Evolutionary conservation across 2,113 vertebrate genomes (phyloP).

Genomic region (Eclectus roratus): DNA sequence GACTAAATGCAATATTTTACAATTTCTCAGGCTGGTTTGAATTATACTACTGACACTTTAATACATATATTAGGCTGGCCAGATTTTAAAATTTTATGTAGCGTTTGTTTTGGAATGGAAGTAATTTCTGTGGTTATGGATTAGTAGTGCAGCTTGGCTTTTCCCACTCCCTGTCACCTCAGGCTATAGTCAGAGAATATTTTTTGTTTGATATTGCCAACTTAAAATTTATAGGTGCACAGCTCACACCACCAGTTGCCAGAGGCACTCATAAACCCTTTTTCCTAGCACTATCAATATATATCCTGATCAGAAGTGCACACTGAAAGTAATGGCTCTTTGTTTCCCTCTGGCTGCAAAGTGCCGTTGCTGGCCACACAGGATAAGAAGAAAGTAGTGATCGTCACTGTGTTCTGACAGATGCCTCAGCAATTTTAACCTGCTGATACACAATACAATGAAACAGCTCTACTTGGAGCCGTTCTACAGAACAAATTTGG

Average conservation of each 20-base stretch:
- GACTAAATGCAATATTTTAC: neutral
- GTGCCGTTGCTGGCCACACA: neutral
- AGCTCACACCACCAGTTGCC: constrained; percentile 43
- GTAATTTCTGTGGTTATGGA: constrained; percentile 51
- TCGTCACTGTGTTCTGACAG: neutral
- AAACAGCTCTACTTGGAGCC: neutral
- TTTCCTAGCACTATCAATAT: constrained; percentile 57
- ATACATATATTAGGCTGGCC: neutral
- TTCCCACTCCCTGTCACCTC: constrained; percentile 38
- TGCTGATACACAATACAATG: neutral
- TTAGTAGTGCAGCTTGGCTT: constrained; percentile 42
- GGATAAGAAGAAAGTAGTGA: neutral
- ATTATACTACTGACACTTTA: constrained; percentile 24
- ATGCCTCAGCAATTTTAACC: constrained; percentile 20
- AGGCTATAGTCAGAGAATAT: constrained; percentile 31
- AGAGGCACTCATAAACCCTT: constrained; percentile 63
- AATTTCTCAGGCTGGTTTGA: constrained; percentile 20
- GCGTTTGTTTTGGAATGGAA: constrained; percentile 52
- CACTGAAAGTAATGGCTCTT: constrained; percentile 40
- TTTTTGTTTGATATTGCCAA: constrained; percentile 55
- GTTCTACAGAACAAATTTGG: neutral
- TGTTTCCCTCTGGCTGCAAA: constrained; percentile 48
- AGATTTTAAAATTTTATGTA: constrained; percentile 50
- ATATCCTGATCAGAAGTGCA: neutral
- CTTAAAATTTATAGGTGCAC: constrained; percentile 60